phyloP scores from a whole-genome alignment of 2,113 vertebrate species.

The Ovibos moschatus region DNA sequence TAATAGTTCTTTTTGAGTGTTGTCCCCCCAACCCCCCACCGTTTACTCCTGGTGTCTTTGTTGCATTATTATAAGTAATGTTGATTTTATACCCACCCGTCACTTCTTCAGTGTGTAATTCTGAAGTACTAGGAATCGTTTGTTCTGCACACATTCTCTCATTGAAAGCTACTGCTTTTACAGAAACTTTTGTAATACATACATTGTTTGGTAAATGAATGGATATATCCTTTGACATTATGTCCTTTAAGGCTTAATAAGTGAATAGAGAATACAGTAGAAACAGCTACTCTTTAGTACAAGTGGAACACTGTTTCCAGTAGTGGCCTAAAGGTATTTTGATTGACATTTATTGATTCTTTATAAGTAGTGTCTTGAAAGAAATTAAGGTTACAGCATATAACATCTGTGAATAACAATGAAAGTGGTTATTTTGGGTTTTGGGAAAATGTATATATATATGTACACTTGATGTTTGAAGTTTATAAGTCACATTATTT shows the following conservation, averaged over 20 bases:
- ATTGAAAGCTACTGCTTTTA: not conserved
- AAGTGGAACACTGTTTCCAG: not conserved
- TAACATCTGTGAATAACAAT: not conserved
- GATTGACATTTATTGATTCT: not conserved
- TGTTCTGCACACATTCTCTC: not conserved
- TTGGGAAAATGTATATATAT: not conserved
- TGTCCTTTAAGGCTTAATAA: not conserved
- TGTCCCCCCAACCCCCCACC: accelerated
- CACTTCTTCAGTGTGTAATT: not conserved
- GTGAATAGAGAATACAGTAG: not conserved
- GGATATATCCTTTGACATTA: not conserved
- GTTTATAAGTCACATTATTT: constrained; percentile 14
- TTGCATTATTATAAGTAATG: not conserved
- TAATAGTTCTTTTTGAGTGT: not conserved
- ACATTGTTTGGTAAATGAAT: not conserved
- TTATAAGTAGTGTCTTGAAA: not conserved
- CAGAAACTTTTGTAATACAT: not conserved
- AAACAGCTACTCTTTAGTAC: not conserved
- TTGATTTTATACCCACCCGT: not conserved
- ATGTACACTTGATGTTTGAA: not conserved
- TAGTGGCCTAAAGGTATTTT: not conserved
- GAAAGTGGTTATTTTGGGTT: not conserved
- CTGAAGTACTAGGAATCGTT: not conserved
- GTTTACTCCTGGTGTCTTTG: not conserved
- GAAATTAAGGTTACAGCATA: not conserved